phyloP scores from a whole-genome alignment of 2,113 vertebrate species.

The Oryzias woworae region DNA sequence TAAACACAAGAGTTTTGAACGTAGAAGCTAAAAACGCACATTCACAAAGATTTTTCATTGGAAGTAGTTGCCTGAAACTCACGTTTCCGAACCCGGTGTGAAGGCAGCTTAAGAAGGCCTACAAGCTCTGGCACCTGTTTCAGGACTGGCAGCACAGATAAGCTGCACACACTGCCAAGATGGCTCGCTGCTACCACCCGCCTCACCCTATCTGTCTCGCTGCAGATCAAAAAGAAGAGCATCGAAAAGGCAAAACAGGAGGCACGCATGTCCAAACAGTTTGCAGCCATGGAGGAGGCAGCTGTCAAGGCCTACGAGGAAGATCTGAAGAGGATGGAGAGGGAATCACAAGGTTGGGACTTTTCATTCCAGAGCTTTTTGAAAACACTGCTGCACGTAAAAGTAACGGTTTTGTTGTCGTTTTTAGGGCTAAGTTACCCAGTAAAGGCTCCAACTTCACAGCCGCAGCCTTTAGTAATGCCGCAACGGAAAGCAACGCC shows the following conservation, averaged over 20 bases:
- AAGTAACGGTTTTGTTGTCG: neutral
- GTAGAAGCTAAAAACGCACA: too few species aligned
- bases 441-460: neutral
- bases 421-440: slow-evolving; percentile 33
- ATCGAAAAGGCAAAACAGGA: slow-evolving; percentile 91
- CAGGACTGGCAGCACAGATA: slow-evolving; percentile 59
- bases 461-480: neutral
- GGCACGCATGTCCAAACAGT: slow-evolving; percentile 89
- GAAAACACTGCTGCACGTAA: rapidly evolving
- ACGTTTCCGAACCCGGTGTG: too few species aligned
- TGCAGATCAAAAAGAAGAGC: slow-evolving; percentile 95
- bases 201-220: slow-evolving; percentile 17
- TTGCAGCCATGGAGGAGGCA: slow-evolving; percentile 95
- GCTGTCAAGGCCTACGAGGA: slow-evolving; percentile 92
- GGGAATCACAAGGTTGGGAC: slow-evolving; percentile 74
- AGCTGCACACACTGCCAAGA: slow-evolving; percentile 20
- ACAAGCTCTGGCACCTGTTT: slow-evolving; percentile 33
- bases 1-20: too few species aligned
- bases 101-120: neutral
- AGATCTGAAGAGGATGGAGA: slow-evolving; percentile 91
- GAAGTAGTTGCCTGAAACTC: too few species aligned
- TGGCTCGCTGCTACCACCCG: neutral
- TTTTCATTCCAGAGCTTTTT: neutral
- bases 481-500: neutral
- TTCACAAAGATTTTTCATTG: too few species aligned